Evolutionary conservation across 2,888 invertebrate species (phyloP).

Genomic region (Baronia brevicornis): DNA sequence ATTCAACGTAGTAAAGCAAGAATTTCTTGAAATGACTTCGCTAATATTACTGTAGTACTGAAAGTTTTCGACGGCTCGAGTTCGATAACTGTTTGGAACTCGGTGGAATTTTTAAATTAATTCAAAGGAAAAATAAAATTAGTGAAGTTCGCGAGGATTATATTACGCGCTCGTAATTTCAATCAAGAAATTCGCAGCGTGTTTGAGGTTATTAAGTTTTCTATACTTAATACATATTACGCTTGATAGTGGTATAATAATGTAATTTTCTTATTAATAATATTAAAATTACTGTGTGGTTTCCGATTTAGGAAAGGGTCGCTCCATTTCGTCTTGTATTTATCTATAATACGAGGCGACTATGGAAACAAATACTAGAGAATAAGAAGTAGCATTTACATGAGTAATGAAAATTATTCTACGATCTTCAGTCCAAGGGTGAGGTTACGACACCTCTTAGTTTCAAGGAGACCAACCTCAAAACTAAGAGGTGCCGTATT

Average conservation of each 20-base stretch:
- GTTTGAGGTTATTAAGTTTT: conserved; percentile 28
- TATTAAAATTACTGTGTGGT: too few species aligned
- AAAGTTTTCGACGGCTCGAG: conserved; percentile 57
- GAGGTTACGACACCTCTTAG: too few species aligned
- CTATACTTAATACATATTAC: conserved; percentile 13
- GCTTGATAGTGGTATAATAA: conserved; percentile 6
- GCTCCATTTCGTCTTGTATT: too few species aligned
- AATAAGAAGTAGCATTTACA: too few species aligned
- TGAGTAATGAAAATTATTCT: too few species aligned
- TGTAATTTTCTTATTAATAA: conserved; percentile 1
- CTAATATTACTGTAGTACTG: conserved; percentile 57
- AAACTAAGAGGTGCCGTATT: too few species aligned
- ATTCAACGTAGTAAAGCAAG: conserved; percentile 34
- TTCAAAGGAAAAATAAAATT: conserved; percentile 71
- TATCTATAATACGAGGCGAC: too few species aligned
- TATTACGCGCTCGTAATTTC: conserved; percentile 66
- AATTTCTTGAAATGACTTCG: conserved; percentile 52
- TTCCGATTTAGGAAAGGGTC: too few species aligned
- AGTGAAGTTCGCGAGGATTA: conserved; percentile 61
- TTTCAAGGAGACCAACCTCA: too few species aligned
- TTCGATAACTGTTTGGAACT: conserved; percentile 65
- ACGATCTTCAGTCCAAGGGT: too few species aligned
- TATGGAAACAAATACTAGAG: too few species aligned
- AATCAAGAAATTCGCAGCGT: conserved; percentile 58
- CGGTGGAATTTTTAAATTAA: conserved; percentile 70